phyloP scores from a whole-genome alignment of 2,797 vertebrate species.

The Sebastes minor region DNA sequence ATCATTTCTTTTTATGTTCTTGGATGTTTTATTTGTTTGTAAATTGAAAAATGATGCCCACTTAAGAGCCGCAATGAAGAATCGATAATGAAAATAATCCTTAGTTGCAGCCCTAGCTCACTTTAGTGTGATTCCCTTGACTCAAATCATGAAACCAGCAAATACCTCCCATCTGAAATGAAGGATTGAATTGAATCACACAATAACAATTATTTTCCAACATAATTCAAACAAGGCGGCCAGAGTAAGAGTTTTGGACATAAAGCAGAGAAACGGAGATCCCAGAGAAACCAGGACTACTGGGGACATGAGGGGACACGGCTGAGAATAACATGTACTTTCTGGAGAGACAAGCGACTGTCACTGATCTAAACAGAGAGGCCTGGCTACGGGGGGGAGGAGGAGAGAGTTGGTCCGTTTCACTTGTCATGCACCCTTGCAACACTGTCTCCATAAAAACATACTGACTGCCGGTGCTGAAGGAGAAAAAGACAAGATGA shows the following conservation, averaged over 20 bases:
- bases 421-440: constrained; percentile 60
- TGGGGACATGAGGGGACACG: constrained; percentile 18
- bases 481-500: constrained; percentile 62
- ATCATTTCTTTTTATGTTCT: not conserved
- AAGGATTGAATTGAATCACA: not conserved
- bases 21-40: not conserved
- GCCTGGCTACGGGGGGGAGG: not conserved
- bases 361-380: constrained; percentile 54
- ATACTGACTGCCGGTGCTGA: constrained; percentile 58
- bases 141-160: not conserved
- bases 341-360: constrained; percentile 42
- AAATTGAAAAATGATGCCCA: not conserved
- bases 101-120: not conserved
- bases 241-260: not conserved
- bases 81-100: not conserved
- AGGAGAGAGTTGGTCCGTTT: constrained; percentile 14
- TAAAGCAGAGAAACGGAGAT: constrained; percentile 10
- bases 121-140: not conserved
- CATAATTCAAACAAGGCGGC: not conserved
- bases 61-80: not conserved
- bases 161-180: not conserved
- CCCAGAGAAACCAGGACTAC: constrained; percentile 29
- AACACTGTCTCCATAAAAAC: constrained; percentile 60
- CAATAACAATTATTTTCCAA: not conserved
- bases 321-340: constrained; percentile 47